Base-by-base conservation (phyloP, 2,888 invertebrate genomes). In the Baronia brevicornis region DNA sequence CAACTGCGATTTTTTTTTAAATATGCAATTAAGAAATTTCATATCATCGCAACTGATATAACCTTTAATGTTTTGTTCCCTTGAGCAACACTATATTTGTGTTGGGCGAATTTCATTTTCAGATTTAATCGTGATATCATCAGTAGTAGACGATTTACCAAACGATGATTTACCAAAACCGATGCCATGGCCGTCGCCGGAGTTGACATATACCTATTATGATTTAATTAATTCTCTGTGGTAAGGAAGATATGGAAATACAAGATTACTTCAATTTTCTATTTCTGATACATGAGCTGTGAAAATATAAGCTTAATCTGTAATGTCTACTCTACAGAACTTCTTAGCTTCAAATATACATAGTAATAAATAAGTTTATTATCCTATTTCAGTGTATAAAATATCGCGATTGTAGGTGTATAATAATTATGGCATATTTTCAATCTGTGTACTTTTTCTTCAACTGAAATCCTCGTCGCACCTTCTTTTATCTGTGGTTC, bases 81-180 rank as follows among this genome's bases (percentile, higher is more conserved):
- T 20, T 20, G n/a, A 4, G 17, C 4, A 9, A 3, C 6, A 3
- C n/a, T 7, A 12, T 23, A 12, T 12, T 4, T 11, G 12, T 8
- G 8, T 27, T 13, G 8, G 19, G 10, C 24, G 15, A 6, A 10
- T 20, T 29, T 39, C 31, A 25, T 63, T 78, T 77, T 52, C 80
- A 79, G 79, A 78, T 47, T 39, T 70, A 39, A 70, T 80, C 60
- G 78, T 68, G 49, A 68, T 74, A 60, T 69, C 77, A 2, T 74
- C 79, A 39, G 70, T 77, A 28, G 67, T 66, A 41, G 60, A 69
- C 36, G 68, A 64, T n/a, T n/a, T n/a, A n/a, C n/a, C n/a, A 27
- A 58, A 34, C 53, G 12, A 39, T 22, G 39, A 38, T 38, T 43
- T 60, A 41, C 59, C 63, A 35, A 54, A 55, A 20, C 73, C 72